Evolutionary conservation across 1,140 invertebrate genomes (phyloP), one percentile per base, ranked within the genome.

Genomic region (Caenorhabditis brenneri): DNA sequence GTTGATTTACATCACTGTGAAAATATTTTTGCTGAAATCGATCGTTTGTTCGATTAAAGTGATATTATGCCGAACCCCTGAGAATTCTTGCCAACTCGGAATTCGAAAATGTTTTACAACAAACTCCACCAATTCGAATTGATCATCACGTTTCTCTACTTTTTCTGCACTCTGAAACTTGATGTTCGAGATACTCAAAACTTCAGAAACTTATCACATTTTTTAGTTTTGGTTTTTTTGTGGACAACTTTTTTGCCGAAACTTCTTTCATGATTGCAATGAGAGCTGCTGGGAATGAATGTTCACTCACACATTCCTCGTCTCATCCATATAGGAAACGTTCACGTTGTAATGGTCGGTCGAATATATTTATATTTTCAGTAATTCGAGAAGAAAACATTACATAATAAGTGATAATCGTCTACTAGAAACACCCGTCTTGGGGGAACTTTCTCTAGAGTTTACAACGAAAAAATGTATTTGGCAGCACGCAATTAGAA

Each of bases 221-320:
- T 74, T 74, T 74, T 42, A 42, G 5, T 2, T 24, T 46, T 74
- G 9, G 29, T 42, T 46, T 74, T 24, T 74, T 36, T 2, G 9
- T 3, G 19, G 65, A 74, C 33, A 42, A 42, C 12, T 42, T 42
- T 74, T 46, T 42, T 39, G 65, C 65, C 42, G 65, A 74, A 2
- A 74, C 65, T 74, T 74, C 36, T 42, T 46, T 74, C 36, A 74
- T 74, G n/a, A 74, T 74, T 74, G 24, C 5, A 46, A 42, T 22
- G 1, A 31, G 36, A 74, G n/a, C n/a, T n/a, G n/a, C n/a, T n/a
- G n/a, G n/a, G n/a, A 46, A n/a, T n/a, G n/a, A n/a, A n/a, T n/a
- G n/a, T n/a, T n/a, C n/a, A n/a, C n/a, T n/a, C n/a, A n/a, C n/a
- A n/a, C n/a, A n/a, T n/a, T n/a, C n/a, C n/a, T n/a, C n/a, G n/a